Percentiles rank a stretch among this genome's conserved stretches.
phyloP scores from a whole-genome alignment of 2,888 invertebrate species.

The Drosophila recens region DNA sequence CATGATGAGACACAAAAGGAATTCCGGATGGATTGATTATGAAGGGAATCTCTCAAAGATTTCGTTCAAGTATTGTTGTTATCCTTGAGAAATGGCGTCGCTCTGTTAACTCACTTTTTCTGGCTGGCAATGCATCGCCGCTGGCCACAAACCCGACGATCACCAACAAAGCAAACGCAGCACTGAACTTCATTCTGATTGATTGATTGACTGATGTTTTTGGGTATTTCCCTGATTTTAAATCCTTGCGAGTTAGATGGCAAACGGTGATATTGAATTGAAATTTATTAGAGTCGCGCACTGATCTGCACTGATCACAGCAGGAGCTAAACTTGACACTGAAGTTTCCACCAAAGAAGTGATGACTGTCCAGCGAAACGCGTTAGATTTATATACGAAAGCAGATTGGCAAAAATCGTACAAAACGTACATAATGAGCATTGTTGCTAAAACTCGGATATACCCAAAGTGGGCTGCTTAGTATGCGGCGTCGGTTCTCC shows the following conservation, averaged over 20 bases:
- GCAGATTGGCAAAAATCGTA: constrained; percentile 63
- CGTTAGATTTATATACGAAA: constrained; percentile 85
- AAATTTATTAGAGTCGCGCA: constrained; percentile 51
- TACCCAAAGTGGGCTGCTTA: constrained; percentile 75
- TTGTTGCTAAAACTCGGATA: constrained; percentile 67
- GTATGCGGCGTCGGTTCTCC: constrained; percentile 66
- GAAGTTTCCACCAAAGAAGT: constrained; percentile 86
- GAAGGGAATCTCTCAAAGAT: too few relatives aligned
- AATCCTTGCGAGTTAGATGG: constrained; percentile 48
- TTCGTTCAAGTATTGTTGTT: not conserved
- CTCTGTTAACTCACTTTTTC: constrained; percentile 77
- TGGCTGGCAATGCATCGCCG: constrained; percentile 79
- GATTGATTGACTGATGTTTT: constrained; percentile 7
- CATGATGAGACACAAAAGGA: not conserved
- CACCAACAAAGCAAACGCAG: constrained; percentile 75
- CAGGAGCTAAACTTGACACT: constrained; percentile 85
- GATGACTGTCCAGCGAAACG: constrained; percentile 81
- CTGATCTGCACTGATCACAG: constrained; percentile 68
- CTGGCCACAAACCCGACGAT: constrained; percentile 77
- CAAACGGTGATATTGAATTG: constrained; percentile 10
- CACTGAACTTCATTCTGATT: constrained; percentile 78
- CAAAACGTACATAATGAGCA: constrained; percentile 70
- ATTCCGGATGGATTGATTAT: not conserved
- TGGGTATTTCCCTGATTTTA: constrained; percentile 20
- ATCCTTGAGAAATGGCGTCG: constrained; percentile 20